Evolutionary conservation across 1,140 invertebrate genomes (phyloP), one percentile per base, ranked within the genome.

Genomic region (Drosophila nasuta): DNA sequence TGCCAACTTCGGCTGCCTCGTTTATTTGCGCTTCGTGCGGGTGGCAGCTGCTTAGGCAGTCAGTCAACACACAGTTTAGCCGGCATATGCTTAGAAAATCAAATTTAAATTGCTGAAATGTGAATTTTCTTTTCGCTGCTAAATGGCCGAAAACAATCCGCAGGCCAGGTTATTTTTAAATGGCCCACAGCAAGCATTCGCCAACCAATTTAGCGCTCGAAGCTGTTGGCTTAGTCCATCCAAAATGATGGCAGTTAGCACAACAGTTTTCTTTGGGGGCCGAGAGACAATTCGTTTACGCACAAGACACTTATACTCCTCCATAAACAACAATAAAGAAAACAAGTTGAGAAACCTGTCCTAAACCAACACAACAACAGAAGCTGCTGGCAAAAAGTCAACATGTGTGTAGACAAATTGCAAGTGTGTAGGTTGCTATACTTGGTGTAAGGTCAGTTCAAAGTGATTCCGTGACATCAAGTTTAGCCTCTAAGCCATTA

Each of bases 31-130:
- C 43, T 58, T 8, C 30, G 54, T 51, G 64, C 48, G 64, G 64
- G 54, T 20, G 46, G 64, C 83, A 88, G 83, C 79, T 88, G 83
- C 72, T 88, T 71, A 54, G 69, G 63, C 73, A 79, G 66, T 67
- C 77, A 75, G 73, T 79, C 67, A 87, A 79, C 85, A 85, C 76
- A 72, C 74, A 79, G 66, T 73, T 77, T 46, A 8, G 1, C n/a
- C 1, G 7, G 11, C 35, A 52, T 52, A 59, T 57, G 57, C 65
- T 69, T 7, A 30, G 59, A 77, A 87, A 87, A 88, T 88, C 79
- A 88, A 88, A 88, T 87, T 87, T 87, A 88, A 87, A 87, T 88
- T 87, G 83, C 79, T 43, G 7, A 48, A 74, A 62, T 73, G 46
- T 73, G 59, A 80, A 88, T 56, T 65, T 43, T 25, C 20, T 25